Conservation (phyloP, 1,140 invertebrate species). For the Brachystomella parvula region DNA sequence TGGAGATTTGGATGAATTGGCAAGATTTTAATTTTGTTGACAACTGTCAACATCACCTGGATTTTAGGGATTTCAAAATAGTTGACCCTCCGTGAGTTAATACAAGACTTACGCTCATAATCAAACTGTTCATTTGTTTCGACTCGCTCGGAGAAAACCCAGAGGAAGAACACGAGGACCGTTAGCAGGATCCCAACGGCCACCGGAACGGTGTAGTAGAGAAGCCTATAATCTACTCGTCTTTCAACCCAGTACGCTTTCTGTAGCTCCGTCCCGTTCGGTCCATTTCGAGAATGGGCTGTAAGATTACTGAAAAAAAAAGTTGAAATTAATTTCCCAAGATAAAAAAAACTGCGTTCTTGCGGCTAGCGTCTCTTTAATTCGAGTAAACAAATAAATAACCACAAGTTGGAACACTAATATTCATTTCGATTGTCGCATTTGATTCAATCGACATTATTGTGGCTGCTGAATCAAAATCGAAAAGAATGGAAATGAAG, state of each 20-base stretch:
- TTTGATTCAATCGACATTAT: too few species aligned
- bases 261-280: neutral
- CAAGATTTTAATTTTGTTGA: too few species aligned
- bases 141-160: neutral
- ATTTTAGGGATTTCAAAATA: too few species aligned
- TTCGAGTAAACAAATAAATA: too few species aligned
- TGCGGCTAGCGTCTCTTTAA: neutral
- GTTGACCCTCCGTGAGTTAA: too few species aligned
- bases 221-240: neutral
- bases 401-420: too few species aligned
- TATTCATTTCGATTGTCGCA: too few species aligned
- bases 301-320: neutral
- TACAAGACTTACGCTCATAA: neutral
- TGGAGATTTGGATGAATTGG: too few species aligned
- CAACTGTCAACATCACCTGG: too few species aligned
- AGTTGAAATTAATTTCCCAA: neutral
- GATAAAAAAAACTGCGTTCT: neutral
- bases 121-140: neutral
- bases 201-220: neutral
- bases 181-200: slow-evolving; percentile 3
- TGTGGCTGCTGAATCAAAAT: too few species aligned
- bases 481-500: too few species aligned
- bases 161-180: slow-evolving; percentile 5
- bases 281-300: too few species aligned
- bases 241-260: neutral